phyloP scores from a whole-genome alignment of 2,797 vertebrate genomes.

The Pteronotus mesoamericanus region DNA sequence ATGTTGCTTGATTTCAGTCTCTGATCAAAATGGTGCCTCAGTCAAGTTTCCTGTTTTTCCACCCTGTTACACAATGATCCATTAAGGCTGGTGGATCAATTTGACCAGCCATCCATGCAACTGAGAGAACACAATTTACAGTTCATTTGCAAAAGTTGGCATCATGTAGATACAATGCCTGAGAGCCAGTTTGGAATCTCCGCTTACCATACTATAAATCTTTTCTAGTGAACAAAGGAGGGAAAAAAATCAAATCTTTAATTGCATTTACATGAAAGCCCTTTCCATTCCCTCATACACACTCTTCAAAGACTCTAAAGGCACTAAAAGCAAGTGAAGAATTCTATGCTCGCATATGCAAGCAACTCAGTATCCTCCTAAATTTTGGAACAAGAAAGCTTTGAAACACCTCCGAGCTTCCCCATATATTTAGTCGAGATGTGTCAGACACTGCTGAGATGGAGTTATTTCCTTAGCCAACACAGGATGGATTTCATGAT shows the following conservation, averaged over 20 bases:
- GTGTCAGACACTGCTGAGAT: constrained; percentile 26
- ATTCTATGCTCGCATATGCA: not conserved
- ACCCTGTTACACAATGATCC: not conserved
- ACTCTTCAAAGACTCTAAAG: not conserved
- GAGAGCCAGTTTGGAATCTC: not conserved
- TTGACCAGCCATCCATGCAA: constrained; percentile 48
- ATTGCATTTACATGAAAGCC: constrained; percentile 34
- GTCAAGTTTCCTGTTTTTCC: constrained; percentile 38
- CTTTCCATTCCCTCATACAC: not conserved
- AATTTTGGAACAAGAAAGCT: constrained; percentile 27
- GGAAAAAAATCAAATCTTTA: constrained; percentile 7
- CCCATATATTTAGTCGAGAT: constrained; percentile 23
- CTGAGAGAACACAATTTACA: constrained; percentile 21
- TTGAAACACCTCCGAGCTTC: constrained; percentile 11
- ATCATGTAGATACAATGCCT: not conserved
- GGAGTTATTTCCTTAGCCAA: not conserved
- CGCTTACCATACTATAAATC: constrained; percentile 38
- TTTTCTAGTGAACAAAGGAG: constrained; percentile 5
- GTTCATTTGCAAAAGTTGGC: constrained; percentile 32
- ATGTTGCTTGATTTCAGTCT: not conserved
- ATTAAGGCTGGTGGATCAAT: constrained; percentile 32
- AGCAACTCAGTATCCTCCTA: not conserved
- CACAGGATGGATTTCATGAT: not conserved
- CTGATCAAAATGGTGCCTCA: constrained; percentile 18
- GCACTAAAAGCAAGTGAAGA: not conserved